Base-by-base conservation (phyloP, 2,797 vertebrate genomes). In the Hippoglossus hippoglossus region DNA sequence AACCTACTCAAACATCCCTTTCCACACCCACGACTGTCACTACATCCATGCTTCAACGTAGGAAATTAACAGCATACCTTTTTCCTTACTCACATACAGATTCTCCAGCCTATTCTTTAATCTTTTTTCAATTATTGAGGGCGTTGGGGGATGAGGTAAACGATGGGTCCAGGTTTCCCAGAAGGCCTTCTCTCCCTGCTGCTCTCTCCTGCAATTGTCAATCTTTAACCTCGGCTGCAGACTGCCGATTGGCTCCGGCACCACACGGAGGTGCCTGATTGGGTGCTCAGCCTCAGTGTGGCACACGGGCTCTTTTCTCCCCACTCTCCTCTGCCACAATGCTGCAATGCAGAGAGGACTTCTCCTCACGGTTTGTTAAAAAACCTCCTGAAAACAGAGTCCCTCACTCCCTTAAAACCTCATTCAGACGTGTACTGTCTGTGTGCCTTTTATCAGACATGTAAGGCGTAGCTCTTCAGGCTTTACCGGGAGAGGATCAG, bases 301-400 rank as follows among this genome's bases (percentile, higher is more conserved):
- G 94, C 94, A 95, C 94, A 94, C 92, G 83, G 88, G 86, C 93
- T 94, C 92, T 92, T 88, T 94, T 93, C 95, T 96, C 94, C 94
- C 94, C 94, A 93, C 94, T 95, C 93, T 91, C 90, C 94, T 93
- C 91, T 94, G 94, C 96, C 93, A 94, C 94, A 95, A 94, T 96
- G 95, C 96, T 98, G 97, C 97, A 98, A 96, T 98, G 97, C 97
- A 97, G 97, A 93, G 95, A 94, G 91, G 79, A 94, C 95, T 95
- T 93, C 84, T 89, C 83, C 80, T 86, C 71, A 64, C 82, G 89
- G 85, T 75, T 16, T 65, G 80, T 82, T 82, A 77, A 89, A 75
- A 46, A 87, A 77, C 72, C 82, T 74, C 69, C 77, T 76, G 60
- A 74, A 90, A 90, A 82, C 55, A 63, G 39, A 67, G 75, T 82